phyloP scores from a whole-genome alignment of 2,797 vertebrate species.

The Podarcis siculus region DNA sequence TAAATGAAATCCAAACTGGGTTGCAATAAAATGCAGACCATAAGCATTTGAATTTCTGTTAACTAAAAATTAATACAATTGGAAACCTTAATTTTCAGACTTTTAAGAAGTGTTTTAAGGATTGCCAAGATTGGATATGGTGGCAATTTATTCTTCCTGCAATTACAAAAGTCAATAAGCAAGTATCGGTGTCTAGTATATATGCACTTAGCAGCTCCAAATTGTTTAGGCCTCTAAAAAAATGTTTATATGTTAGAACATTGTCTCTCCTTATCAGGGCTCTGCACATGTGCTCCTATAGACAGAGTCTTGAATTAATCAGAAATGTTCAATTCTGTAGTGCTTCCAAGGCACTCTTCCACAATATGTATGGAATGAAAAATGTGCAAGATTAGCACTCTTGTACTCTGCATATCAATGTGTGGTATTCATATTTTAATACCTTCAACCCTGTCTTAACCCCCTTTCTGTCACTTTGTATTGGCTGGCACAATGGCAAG shows the following conservation, averaged over 20 bases:
- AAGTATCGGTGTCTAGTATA: constrained; percentile 59
- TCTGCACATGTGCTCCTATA: constrained; percentile 57
- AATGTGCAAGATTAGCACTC: constrained; percentile 62
- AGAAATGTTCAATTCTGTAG: constrained; percentile 54
- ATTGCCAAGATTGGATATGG: constrained; percentile 48
- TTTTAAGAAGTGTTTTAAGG: constrained; percentile 53
- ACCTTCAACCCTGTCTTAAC: constrained; percentile 33
- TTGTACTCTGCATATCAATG: constrained; percentile 63
- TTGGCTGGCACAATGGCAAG: constrained; percentile 37
- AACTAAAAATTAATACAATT: constrained; percentile 24
- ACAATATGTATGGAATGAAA: constrained; percentile 43
- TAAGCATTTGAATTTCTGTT: background rate
- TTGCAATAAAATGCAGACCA: background rate
- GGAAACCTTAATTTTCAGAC: constrained; percentile 33
- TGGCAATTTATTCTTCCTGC: constrained; percentile 58
- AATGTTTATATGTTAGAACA: constrained; percentile 72
- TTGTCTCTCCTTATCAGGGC: constrained; percentile 75
- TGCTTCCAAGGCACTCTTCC: constrained; percentile 41
- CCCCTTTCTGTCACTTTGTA: constrained; percentile 45
- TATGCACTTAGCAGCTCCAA: constrained; percentile 52
- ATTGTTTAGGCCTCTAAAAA: constrained; percentile 59
- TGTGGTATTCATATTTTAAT: constrained; percentile 70
- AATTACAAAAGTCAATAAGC: constrained; percentile 57
- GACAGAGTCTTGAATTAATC: constrained; percentile 63
- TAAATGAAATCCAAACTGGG: background rate